Conservation (phyloP, 2,113 vertebrate genomes). For the Semnornis frantzii region DNA sequence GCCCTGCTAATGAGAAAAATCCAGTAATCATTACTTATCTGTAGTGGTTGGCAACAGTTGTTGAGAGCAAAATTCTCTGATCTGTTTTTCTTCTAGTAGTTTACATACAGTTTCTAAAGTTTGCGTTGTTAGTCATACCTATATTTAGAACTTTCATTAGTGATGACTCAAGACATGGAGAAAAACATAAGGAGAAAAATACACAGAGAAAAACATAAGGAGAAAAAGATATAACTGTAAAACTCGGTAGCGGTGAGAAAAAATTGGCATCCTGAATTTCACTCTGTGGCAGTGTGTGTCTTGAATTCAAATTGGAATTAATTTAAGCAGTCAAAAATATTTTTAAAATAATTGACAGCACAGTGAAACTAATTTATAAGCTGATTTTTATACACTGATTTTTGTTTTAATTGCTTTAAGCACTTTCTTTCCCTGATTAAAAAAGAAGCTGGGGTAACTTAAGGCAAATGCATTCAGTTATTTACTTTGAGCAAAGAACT, state of each 20-base stretch:
- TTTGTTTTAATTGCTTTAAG: slow-evolving; percentile 67
- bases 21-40: slow-evolving; percentile 46
- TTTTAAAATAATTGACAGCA: slow-evolving; percentile 61
- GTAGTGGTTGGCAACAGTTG: slow-evolving; percentile 45
- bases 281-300: not conserved
- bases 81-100: slow-evolving; percentile 69
- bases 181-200: slow-evolving; percentile 31
- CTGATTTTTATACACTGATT: slow-evolving; percentile 27
- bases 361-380: slow-evolving; percentile 30
- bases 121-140: slow-evolving; percentile 76
- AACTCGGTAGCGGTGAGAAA: slow-evolving; percentile 4
- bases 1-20: slow-evolving; percentile 48
- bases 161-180: slow-evolving; percentile 56
- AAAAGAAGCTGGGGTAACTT: slow-evolving; percentile 40
- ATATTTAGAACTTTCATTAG: slow-evolving; percentile 76
- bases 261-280: slow-evolving; percentile 16
- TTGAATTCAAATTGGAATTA: slow-evolving; percentile 57
- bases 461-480: slow-evolving; percentile 39
- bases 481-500: slow-evolving; percentile 1
- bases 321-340: slow-evolving; percentile 65
- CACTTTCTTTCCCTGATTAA: slow-evolving; percentile 58
- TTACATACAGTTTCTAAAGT: slow-evolving; percentile 72
- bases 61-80: slow-evolving; percentile 61
- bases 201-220: slow-evolving; percentile 34
- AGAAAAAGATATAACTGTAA: slow-evolving; percentile 23